Evolutionary conservation across 2,888 invertebrate genomes (phyloP), one percentile per base, ranked within the genome.

Genomic region (Cryptocheilus praepositus): DNA sequence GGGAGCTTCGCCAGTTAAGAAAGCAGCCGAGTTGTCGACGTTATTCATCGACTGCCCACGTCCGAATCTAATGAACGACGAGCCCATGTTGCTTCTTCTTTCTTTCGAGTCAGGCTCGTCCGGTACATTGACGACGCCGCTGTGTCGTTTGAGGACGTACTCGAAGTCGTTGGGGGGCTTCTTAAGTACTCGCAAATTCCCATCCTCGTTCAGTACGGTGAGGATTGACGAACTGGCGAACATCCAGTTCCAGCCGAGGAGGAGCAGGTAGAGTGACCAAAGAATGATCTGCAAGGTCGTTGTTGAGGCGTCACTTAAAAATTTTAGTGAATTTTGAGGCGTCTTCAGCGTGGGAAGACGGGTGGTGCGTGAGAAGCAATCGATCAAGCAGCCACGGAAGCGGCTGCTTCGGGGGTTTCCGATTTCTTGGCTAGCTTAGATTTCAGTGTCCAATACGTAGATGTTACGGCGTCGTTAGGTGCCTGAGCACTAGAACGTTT

Each of bases 61-160:
- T 0, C 83, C 82, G 64, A 74, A 83, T 15, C 80, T 76, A 52
- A 88, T 83, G 77, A 86, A 86, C 2, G 84, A 84, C 7, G 85
- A 81, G 3, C 84, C 86, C 70, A 78, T 76, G 65, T 77, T 80
- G 66, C 85, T 84, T 7, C 84, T 81, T 36, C 85, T 82, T 54
- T 86, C 87, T 44, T 85, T 86, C 0, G 83, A 81, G 36, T 87
- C 86, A 0, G 76, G 69, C 19, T 83, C 81, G 11, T 81, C 81
- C 1, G 62, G 71, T 5, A 64, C 53, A 2, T 81, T 71, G 28
- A 76, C 62, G 4, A 36, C 62, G 45, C 5, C 70, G 53, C 64
- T 75, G 44, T 81, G 69, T 11, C 85, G 81, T 52, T 84, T 84
- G 56, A 85, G 54, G 3, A 81, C 74, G 64, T 84, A 86, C 43